Evolutionary conservation across 2,113 vertebrate genomes (phyloP), one percentile per base, ranked within the genome.

Genomic region (Xyliphius kryptos): DNA sequence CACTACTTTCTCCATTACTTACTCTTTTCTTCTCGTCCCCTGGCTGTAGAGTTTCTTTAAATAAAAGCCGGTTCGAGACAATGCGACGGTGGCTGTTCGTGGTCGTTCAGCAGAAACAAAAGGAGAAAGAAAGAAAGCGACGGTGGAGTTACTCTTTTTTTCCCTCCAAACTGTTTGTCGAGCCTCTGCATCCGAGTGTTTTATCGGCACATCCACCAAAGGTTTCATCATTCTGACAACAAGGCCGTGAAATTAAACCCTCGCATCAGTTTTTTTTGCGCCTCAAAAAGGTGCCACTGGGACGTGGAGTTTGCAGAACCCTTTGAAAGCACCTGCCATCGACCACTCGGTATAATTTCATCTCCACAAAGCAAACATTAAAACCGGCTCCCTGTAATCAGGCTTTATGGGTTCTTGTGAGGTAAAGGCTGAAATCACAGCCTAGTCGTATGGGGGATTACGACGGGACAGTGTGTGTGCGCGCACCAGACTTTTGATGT

Each of bases 21-120:
- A 14, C 19, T 67, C 67, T 64, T 50, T 57, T 47, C 38, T 66
- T 69, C 60, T 51, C 37, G 43, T 67, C 38, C 37, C 61, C 52
- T 58, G 26, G 9, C 59, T 68, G 52, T 14, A 15, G 36, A 36
- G 41, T 68, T 63, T 75, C 79, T 79, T 83, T 76, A 85, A 85
- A 87, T 86, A 91, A 94, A 94, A 92, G 90, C 91, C 88, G 81
- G 17, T 80, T 68, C 62, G 57, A 87, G 84, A 90, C 88, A 92
- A 87, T 87, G 83, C 85, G 82, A 72, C 73, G 63, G 81, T 82
- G 78, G 83, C 81, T 92, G 88, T 89, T 91, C 88, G 86, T 88
- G 91, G 89, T 87, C 85, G 85, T 85, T 94, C 87, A 90, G 86
- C 80, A 82, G 75, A 83, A 88, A 94, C 88, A 93, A 92, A 91